Percentiles rank a stretch among this genome's conserved stretches.
Conservation (phyloP, 2,797 vertebrate genomes). For the Hydrolagus colliei region DNA sequence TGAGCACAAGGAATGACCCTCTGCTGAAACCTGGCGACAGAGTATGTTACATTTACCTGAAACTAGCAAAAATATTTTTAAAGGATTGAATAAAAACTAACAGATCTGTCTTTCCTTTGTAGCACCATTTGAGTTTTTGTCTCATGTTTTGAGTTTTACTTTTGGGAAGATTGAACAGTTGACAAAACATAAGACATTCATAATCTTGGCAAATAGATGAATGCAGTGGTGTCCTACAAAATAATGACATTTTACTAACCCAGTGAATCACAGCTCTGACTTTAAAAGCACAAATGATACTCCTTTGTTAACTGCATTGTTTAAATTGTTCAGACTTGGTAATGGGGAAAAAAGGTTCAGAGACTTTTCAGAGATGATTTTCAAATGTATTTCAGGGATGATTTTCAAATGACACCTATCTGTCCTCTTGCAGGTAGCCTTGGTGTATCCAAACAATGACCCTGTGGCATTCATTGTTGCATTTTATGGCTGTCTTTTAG, state of each 20-base stretch:
- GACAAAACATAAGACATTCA: not conserved
- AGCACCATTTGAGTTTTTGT: not conserved
- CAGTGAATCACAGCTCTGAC: not conserved
- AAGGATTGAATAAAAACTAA: not conserved
- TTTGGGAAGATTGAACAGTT: no score
- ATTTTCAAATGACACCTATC: not conserved
- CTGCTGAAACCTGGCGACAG: constrained; percentile 83
- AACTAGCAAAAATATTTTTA: not conserved
- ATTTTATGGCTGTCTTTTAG: constrained; percentile 90
- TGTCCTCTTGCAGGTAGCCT: constrained; percentile 68
- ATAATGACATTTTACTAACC: not conserved
- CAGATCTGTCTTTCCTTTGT: not conserved
- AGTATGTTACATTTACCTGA: constrained; percentile 55
- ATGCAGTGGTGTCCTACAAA: not conserved
- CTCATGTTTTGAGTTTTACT: no score
- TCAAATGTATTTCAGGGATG: not conserved
- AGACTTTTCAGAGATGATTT: not conserved
- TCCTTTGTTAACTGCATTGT: not conserved
- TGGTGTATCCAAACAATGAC: constrained; percentile 91
- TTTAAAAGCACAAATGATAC: not conserved
- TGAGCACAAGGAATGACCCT: constrained; percentile 81
- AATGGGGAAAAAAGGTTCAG: no score
- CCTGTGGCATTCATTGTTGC: constrained; percentile 96
- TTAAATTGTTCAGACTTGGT: not conserved
- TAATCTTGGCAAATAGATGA: not conserved